Base-by-base conservation (phyloP, 1,140 invertebrate genomes). In the Maconellicoccus hirsutus region DNA sequence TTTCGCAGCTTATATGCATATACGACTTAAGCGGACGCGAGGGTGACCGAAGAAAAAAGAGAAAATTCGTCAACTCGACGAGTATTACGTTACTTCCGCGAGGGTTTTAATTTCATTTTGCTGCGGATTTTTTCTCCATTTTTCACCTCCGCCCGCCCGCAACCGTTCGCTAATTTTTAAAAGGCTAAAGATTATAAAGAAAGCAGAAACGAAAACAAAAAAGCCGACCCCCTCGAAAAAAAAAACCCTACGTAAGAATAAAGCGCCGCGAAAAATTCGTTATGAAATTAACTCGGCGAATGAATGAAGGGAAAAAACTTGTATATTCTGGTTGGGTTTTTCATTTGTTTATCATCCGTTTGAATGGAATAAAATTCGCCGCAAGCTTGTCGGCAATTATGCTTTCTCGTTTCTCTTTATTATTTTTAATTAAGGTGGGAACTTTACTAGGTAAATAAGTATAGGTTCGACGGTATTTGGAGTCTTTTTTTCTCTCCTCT, bases 351-450 rank as follows among this genome's bases (percentile, higher is more conserved):
- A 52, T 52, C 42, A 52, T 52, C 42, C 42, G 42, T 52, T 52
- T 52, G 42, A 52, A 52, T 52, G 16, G 42, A 52, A 52, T 52
- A 19, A 52, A 52, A 52, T 19, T 14, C 42, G 42, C 42, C 42
- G 42, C 42, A 52, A 52, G 42, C 6, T 52, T 76, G 87, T 97
- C 78, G 93, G 93, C 33, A 85, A 86, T 22, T 78, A 81, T 69
- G 89, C 93, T 25, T 66, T 66, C 12, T 19, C 22, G 10, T 66
- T 66, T 26, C 6, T 26, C 7, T 66, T 66, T 66, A 66, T 66
- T 66, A 66, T 66, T 66, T 66, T 66, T 25, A 66, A 66, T 66
- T 12, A 66, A 66, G 29, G 29, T 33, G 29, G 29, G 3, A 33
- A 33, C 29, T 33, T 33, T 3, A 33, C 29, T 33, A 33, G 29